Evolutionary conservation across 92 coral and sea anemone species (phyloP), one percentile per base, ranked within the genome.

Genomic region (Phenganax subtilis): DNA sequence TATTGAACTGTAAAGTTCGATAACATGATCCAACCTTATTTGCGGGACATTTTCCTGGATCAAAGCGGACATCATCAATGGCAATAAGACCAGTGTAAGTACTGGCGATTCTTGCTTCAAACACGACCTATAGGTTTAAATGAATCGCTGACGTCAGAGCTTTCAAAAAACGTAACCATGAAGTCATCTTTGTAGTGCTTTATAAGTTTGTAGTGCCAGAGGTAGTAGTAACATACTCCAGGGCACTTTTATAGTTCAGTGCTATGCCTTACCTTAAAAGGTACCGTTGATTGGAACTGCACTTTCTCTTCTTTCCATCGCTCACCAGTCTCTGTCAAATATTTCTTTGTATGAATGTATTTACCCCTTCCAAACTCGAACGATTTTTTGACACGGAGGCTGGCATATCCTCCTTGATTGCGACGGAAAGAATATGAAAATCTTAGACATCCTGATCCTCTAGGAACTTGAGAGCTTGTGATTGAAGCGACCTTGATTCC

Each of bases 31-130:
- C 47, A 0, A 68, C 73, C 73, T 10, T 68, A 37, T 68, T 68
- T 31, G 27, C 58, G 2, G 2, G 25, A 57, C 81, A 76, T 9
- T 37, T 58, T n/a, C 59, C 59, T 60, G 55, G 56, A 10, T 44
- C 12, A 57, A 76, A 76, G 27, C 67, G 81, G 60, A 76, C 58
- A 12, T 60, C 60, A 55, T 76, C 81, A 76, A 76, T 57, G 10
- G 67, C 81, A 57, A 76, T n/a, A 51, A 14, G 25, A 27, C 81
- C 81, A 8, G 51, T 61, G 7, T 28, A 54, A 9, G 69, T 7
- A 9, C 20, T 27, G 0, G 25, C 0, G 44, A 76, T 11, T 3
- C 30, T 29, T 1, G 69, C 81, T 54, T 76, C 69, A 30, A 76
- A 57, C 9, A 76, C 81, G 31, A 76, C 17, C 81, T 76, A 54